Conservation (phyloP, 2,888 invertebrate species). For the Agrotis segetum region DNA sequence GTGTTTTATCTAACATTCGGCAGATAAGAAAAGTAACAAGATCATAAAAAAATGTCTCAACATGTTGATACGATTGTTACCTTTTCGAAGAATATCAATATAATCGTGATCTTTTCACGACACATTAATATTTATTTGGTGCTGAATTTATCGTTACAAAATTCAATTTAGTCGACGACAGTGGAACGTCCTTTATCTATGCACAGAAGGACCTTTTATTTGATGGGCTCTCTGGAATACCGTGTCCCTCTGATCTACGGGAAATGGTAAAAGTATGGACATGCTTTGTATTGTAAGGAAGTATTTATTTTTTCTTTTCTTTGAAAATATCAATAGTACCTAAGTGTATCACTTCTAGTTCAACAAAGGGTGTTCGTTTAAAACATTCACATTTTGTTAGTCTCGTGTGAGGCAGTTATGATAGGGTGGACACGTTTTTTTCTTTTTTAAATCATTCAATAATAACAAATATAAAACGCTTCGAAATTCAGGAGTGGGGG, state of each 20-base stretch:
- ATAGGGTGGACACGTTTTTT: no score
- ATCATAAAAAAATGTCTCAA: neutral
- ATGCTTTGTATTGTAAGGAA: constrained; percentile 34
- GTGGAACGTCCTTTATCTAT: constrained; percentile 89
- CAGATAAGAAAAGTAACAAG: neutral
- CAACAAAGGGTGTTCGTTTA: no score
- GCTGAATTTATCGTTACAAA: constrained; percentile 84
- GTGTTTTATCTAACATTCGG: neutral
- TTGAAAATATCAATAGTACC: no score
- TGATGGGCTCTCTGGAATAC: constrained; percentile 86
- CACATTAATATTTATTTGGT: constrained; percentile 82
- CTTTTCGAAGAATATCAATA: constrained; percentile 50
- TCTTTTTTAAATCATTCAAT: no score
- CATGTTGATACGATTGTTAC: constrained; percentile 13
- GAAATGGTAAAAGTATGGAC: constrained; percentile 76
- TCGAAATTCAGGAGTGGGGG: no score
- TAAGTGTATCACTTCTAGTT: no score
- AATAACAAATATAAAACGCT: no score
- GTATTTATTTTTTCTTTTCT: constrained; percentile 1
- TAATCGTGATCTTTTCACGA: constrained; percentile 73
- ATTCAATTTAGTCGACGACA: constrained; percentile 89
- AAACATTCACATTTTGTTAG: no score
- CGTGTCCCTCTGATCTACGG: constrained; percentile 78
- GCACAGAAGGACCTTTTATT: constrained; percentile 90
- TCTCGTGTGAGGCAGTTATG: no score